Conservation (phyloP, 2,113 vertebrate genomes). For the Empidonax alnorum region DNA sequence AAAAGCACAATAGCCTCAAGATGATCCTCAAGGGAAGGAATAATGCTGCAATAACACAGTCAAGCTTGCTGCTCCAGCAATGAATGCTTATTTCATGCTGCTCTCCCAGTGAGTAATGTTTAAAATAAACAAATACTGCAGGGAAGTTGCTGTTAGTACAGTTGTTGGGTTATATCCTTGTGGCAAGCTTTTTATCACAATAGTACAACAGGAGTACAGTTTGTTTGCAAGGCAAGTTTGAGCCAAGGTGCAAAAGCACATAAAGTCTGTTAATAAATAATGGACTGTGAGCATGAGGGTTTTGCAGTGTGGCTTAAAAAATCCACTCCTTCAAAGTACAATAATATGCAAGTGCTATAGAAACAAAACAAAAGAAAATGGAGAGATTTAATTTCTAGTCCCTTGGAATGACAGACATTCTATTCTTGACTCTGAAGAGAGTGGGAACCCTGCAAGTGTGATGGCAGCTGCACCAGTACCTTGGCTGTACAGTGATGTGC, state of each 20-base stretch:
- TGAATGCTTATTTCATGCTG: background rate
- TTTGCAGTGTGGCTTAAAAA: background rate
- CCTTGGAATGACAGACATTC: background rate
- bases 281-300: background rate
- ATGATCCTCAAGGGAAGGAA: background rate
- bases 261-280: conserved; percentile 35
- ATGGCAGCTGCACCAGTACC: background rate
- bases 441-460: accelerated
- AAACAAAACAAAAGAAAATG: background rate
- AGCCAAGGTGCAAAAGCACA: background rate
- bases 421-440: background rate
- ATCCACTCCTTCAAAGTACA: background rate
- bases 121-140: conserved; percentile 52
- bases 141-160: conserved; percentile 8
- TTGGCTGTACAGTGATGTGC: accelerated
- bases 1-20: background rate
- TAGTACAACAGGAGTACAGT: background rate
- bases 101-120: conserved; percentile 14
- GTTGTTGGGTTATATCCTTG: conserved; percentile 26
- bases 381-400: background rate
- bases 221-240: conserved; percentile 20
- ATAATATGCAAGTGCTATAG: background rate
- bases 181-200: conserved; percentile 27
- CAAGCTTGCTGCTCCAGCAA: background rate
- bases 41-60: background rate